Base-by-base conservation (phyloP, 2,888 invertebrate genomes). In the Leucania comma region DNA sequence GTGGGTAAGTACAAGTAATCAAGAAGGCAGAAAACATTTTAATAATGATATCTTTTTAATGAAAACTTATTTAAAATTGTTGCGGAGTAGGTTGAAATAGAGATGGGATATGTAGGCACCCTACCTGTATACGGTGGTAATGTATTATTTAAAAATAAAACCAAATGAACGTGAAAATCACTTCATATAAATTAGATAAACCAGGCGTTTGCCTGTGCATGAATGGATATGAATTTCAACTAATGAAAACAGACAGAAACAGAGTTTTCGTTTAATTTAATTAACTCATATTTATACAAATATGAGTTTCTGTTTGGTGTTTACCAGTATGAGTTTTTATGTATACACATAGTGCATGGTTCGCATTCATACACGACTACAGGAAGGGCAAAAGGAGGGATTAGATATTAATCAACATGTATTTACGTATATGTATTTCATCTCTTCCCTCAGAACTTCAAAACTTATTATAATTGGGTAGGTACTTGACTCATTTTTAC, bases 181-280 rank as follows among this genome's bases (percentile, higher is more conserved):
- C 1, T n/a, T 12, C 22, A 50, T 22, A 50, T 22, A 48, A n/a
- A n/a, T 42, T 17, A 4, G 14, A 42, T 1, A 5, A 42, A 42
- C 42, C 17, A 17, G 5, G 4, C 14, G 5, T 12, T 12, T 17
- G 17, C 12, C 17, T 14, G 17, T 42, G 17, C 42, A 12, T n/a
- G 60, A 26, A 53, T 53, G 26, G 1, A 46, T 46, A 53, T 54
- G 32, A 48, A 72, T 22, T 26, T 29, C 8, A n/a, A 46, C 22
- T 1, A 73, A 46, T 63, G 22, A 8, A 51, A 46, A 14, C n/a
- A 14, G 50, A 57, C 29, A 42, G 17, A 17, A 42, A 20, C 42
- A 17, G 3, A 48, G 2, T 48, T 67, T 68, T n/a, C 9, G n/a
- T 50, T 60, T 1, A 24, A 50, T 51, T 42, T 29, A 24, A 35